Percentiles rank a stretch among this genome's conserved stretches.
These are phyloP conservation scores for Hofmannophila pseudospretella DNA, from an alignment of 2,888 invertebrate species.

Conservation along the genomic window DNA sequence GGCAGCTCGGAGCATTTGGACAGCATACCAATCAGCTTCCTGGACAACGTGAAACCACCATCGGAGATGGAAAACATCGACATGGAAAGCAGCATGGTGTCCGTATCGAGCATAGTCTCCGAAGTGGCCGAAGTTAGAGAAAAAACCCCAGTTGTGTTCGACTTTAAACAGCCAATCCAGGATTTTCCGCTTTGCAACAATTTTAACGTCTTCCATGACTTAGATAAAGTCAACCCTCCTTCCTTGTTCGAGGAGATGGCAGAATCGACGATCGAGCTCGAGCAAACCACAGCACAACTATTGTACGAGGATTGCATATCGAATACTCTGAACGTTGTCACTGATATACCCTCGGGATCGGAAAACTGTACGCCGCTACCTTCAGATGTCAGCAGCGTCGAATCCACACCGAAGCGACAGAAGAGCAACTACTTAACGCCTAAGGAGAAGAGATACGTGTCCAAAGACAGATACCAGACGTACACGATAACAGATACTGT, in stretches of 20 bases:
- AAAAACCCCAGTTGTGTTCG: conserved; percentile 71
- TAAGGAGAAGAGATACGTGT: conserved; percentile 85
- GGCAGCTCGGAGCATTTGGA: conserved; percentile 82
- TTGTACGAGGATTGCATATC: conserved; percentile 80
- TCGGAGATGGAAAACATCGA: conserved; percentile 89
- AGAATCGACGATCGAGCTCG: conserved; percentile 76
- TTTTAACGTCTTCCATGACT: conserved; percentile 72
- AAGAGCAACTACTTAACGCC: conserved; percentile 80
- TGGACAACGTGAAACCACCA: conserved; percentile 90
- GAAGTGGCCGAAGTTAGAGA: conserved; percentile 82
- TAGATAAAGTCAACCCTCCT: conserved; percentile 85
- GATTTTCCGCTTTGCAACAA: conserved; percentile 66
- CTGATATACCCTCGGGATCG: conserved; percentile 73
- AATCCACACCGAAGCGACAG: conserved; percentile 84
- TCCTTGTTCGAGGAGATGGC: conserved; percentile 85
- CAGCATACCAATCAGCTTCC: conserved; percentile 78
- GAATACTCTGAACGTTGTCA: conserved; percentile 75
- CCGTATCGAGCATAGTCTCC: conserved; percentile 89
- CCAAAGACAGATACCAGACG: conserved; percentile 89
- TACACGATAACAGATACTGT: conserved; percentile 84
- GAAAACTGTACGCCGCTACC: conserved; percentile 80
- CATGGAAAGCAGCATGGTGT: conserved; percentile 89
- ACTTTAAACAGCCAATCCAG: conserved; percentile 75
- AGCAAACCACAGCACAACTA: conserved; percentile 72
- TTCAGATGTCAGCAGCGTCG: conserved; percentile 85